Conservation (phyloP, 2,888 invertebrate species). For the Torymus aiolomorphi region DNA sequence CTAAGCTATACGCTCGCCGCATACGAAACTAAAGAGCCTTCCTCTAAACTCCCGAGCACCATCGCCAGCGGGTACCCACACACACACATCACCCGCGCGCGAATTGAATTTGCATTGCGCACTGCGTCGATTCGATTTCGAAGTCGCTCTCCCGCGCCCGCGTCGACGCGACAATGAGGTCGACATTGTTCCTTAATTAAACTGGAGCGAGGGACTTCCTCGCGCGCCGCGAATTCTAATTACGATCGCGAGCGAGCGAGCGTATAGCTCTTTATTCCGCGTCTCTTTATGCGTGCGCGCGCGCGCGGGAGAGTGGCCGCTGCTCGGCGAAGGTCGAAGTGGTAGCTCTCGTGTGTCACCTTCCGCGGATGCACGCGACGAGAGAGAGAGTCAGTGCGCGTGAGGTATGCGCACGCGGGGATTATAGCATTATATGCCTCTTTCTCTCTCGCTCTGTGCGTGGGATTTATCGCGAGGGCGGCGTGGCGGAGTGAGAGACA, state of each 20-base stretch:
- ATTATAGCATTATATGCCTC: too few species aligned
- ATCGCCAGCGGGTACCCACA: too few species aligned
- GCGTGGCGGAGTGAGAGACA: too few species aligned
- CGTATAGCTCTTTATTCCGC: background rate
- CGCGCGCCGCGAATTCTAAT: conserved; percentile 35
- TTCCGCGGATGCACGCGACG: too few species aligned
- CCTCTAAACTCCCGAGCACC: too few species aligned
- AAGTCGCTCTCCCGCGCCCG: background rate
- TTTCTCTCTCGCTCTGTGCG: too few species aligned
- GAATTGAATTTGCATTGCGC: conserved; percentile 55
- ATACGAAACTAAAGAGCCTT: conserved; percentile 7
- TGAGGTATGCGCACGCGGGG: too few species aligned
- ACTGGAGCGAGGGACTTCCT: conserved; percentile 40
- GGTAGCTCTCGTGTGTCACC: background rate
- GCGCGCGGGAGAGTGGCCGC: too few species aligned
- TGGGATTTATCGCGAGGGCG: too few species aligned
- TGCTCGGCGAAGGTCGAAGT: background rate
- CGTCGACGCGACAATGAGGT: conserved; percentile 1
- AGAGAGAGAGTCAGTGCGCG: too few species aligned
- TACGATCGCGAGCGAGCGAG: conserved; percentile 18
- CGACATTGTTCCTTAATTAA: conserved; percentile 50
- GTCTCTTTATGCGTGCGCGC: conserved; percentile 16
- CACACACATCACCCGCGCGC: background rate
- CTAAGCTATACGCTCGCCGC: background rate
- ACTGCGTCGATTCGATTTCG: conserved; percentile 53